phyloP scores from a whole-genome alignment of 1,140 invertebrate genomes.

The Achroia grisella region DNA sequence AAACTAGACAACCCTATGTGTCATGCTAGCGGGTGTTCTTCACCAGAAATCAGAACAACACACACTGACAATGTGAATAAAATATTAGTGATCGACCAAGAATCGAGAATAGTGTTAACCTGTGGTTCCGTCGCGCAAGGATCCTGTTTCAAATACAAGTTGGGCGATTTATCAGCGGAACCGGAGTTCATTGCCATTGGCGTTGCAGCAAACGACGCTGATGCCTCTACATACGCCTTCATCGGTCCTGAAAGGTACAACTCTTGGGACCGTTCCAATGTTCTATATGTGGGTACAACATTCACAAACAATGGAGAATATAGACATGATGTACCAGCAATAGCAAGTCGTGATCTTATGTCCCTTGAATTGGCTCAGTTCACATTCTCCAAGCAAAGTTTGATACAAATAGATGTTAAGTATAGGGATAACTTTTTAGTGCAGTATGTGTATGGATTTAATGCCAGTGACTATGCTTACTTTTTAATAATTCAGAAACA shows the following conservation, averaged over 20 bases:
- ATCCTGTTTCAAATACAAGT: conserved; percentile 89
- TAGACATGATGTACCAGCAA: conserved; percentile 94
- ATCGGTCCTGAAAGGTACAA: conserved; percentile 93
- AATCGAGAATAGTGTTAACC: conserved; percentile 85
- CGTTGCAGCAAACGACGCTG: conserved; percentile 93
- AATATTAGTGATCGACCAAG: conserved; percentile 90
- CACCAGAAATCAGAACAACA: conserved; percentile 78
- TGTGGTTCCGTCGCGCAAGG: conserved; percentile 93
- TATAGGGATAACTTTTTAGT: conserved; percentile 96
- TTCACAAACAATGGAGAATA: conserved; percentile 94
- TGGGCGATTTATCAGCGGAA: conserved; percentile 85
- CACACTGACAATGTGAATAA: conserved; percentile 93
- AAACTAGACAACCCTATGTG: conserved; percentile 90
- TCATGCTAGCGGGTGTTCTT: conserved; percentile 86
- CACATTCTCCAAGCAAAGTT: conserved; percentile 90
- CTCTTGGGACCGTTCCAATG: conserved; percentile 82
- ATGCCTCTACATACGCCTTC: conserved; percentile 94
- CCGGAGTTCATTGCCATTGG: conserved; percentile 85
- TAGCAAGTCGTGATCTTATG: conserved; percentile 88
- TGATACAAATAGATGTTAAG: conserved; percentile 93
- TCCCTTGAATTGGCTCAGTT: conserved; percentile 86
- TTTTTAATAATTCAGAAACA: conserved; percentile 96
- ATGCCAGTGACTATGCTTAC: conserved; percentile 95
- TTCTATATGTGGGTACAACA: conserved; percentile 95
- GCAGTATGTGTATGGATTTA: conserved; percentile 96